These are phyloP conservation scores for Tachuris rubrigastra DNA, from an alignment of 2,113 vertebrate genomes.

Conservation along the genomic window DNA sequence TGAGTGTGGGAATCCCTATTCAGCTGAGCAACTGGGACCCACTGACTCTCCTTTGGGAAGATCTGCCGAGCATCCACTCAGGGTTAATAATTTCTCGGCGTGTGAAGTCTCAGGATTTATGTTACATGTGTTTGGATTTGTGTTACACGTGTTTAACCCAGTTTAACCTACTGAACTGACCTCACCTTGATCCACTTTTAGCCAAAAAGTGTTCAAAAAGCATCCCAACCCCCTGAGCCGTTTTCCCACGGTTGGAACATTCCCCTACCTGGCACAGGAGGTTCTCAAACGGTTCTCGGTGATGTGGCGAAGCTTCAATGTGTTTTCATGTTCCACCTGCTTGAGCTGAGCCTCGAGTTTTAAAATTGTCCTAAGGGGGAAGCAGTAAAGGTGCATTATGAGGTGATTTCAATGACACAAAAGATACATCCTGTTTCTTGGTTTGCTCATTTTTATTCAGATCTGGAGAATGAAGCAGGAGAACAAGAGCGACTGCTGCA, in stretches of 20 bases:
- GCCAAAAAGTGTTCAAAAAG: background rate
- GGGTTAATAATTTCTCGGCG: background rate
- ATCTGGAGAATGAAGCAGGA: background rate
- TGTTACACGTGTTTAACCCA: background rate
- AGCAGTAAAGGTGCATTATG: background rate
- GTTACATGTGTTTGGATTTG: background rate
- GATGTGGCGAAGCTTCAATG: slow-evolving; percentile 73
- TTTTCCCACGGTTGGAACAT: background rate
- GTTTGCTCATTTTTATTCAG: background rate
- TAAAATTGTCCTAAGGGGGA: slow-evolving; percentile 79
- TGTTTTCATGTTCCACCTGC: slow-evolving; percentile 92
- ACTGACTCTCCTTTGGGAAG: background rate
- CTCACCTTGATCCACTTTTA: background rate
- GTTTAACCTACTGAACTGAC: background rate
- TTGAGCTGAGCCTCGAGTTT: slow-evolving; percentile 95
- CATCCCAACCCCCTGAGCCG: background rate
- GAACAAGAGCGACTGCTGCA: background rate
- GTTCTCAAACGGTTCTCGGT: slow-evolving; percentile 70
- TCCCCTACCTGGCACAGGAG: slow-evolving; percentile 79
- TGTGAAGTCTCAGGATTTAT: background rate
- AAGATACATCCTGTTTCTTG: background rate
- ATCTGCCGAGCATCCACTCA: background rate
- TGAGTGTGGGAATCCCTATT: background rate
- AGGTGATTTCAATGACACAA: background rate
- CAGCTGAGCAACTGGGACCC: background rate